Evolutionary conservation across 2,113 vertebrate genomes (phyloP).

Genomic region (Phalacrocorax carbo): DNA sequence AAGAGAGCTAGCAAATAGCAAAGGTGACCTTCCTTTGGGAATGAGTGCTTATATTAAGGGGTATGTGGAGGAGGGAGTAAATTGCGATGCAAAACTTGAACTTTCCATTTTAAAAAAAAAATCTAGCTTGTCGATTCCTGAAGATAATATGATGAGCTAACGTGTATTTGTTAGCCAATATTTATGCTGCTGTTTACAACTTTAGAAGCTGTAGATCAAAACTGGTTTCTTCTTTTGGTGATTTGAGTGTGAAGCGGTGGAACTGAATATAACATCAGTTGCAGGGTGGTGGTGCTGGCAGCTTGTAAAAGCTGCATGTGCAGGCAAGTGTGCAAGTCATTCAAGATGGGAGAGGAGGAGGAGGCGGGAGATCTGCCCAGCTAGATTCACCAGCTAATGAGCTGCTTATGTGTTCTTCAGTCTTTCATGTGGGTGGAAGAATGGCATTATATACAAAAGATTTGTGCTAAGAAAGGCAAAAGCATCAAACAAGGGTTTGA

Average conservation of each 20-base stretch:
- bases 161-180: background rate
- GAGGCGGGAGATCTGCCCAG: background rate
- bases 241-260: background rate
- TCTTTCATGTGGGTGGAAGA: background rate
- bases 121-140: background rate
- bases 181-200: background rate
- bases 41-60: background rate
- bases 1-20: background rate
- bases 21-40: background rate
- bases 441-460: background rate
- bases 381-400: background rate
- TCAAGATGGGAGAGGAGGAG: background rate
- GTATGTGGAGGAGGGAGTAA: background rate
- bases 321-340: background rate
- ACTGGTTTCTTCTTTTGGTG: background rate
- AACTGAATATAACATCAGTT: background rate
- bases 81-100: background rate
- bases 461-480: background rate
- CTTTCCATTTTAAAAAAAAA: background rate
- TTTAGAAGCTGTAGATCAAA: background rate
- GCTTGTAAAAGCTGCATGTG: background rate
- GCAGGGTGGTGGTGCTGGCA: background rate
- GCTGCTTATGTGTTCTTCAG: rapidly evolving
- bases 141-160: background rate
- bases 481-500: background rate